phyloP scores from a whole-genome alignment of 2,113 vertebrate genomes.

The Otis tarda region DNA sequence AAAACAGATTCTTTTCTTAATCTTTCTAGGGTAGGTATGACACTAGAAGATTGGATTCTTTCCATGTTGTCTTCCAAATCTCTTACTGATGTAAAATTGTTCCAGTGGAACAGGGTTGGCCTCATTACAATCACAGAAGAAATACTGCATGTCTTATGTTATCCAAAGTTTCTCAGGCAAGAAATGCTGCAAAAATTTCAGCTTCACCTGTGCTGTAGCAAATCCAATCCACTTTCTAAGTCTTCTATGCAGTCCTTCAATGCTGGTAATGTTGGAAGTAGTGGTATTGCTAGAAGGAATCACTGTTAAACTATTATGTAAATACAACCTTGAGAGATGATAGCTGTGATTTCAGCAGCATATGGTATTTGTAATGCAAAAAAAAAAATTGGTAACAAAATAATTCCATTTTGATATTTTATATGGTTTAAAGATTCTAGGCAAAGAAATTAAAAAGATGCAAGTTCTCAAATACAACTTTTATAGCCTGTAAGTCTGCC shows the following conservation, averaged over 20 bases:
- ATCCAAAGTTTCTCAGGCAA: not conserved
- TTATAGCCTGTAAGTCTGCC: not conserved
- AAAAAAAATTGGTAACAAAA: not conserved
- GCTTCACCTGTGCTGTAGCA: not conserved
- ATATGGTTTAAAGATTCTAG: not conserved
- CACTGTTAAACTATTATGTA: not conserved
- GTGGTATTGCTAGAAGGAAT: not conserved
- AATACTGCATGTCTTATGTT: not conserved
- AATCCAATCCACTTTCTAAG: not conserved
- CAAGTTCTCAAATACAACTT: not conserved
- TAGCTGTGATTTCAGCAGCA: not conserved
- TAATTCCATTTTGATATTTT: not conserved
- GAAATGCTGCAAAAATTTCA: not conserved
- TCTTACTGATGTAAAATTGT: slow-evolving; percentile 5
- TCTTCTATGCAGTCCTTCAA: not conserved
- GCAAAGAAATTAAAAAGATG: not conserved
- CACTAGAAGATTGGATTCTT: not conserved
- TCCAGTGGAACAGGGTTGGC: not conserved
- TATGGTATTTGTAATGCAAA: not conserved
- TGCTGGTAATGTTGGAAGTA: not conserved
- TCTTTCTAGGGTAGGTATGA: slow-evolving; percentile 2
- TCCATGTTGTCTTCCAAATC: slow-evolving; percentile 15
- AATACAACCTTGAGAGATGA: not conserved
- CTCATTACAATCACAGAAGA: not conserved
- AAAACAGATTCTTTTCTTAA: not conserved